Conservation (phyloP, 2,888 invertebrate species). For the Crossocerus cetratus region DNA sequence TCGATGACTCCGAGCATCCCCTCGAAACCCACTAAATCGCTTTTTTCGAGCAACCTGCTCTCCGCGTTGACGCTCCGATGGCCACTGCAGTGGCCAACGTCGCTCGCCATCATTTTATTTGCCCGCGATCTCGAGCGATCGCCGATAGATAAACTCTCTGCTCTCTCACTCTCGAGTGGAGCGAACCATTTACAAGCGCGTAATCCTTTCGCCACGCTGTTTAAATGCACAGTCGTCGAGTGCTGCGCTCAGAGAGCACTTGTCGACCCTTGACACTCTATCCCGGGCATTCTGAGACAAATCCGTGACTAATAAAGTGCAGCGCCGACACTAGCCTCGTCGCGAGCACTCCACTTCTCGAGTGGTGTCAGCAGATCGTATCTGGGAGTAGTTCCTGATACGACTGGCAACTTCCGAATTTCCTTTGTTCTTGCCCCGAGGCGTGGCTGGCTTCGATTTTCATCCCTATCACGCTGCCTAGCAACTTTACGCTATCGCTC, state of each 20-base stretch:
- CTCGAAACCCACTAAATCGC: too few species aligned
- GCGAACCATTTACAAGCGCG: conserved; percentile 14
- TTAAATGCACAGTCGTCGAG: conserved; percentile 49
- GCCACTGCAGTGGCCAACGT: too few species aligned
- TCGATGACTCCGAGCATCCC: too few species aligned
- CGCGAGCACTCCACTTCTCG: conserved; percentile 14
- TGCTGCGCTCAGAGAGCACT: conserved; percentile 33
- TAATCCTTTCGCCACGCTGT: conserved; percentile 40
- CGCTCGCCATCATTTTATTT: too few species aligned
- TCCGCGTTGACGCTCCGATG: too few species aligned
- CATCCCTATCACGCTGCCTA: conserved; percentile 43
- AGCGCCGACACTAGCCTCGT: conserved; percentile 26
- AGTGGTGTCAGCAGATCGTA: conserved; percentile 14
- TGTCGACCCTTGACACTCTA: conserved; percentile 41
- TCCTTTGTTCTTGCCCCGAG: conserved; percentile 43
- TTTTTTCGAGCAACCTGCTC: too few species aligned
- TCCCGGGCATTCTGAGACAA: conserved; percentile 36
- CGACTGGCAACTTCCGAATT: conserved; percentile 37
- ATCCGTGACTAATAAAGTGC: conserved; percentile 42
- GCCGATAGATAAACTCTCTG: too few species aligned
- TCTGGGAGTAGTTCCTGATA: conserved; percentile 19
- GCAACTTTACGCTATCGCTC: conserved; percentile 37
- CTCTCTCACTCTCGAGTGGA: too few species aligned
- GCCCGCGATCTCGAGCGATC: too few species aligned
- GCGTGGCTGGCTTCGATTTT: conserved; percentile 55